These are phyloP conservation scores for Salvelinus sp. DNA, from an alignment of 2,113 vertebrate genomes.

Conservation along the genomic window DNA sequence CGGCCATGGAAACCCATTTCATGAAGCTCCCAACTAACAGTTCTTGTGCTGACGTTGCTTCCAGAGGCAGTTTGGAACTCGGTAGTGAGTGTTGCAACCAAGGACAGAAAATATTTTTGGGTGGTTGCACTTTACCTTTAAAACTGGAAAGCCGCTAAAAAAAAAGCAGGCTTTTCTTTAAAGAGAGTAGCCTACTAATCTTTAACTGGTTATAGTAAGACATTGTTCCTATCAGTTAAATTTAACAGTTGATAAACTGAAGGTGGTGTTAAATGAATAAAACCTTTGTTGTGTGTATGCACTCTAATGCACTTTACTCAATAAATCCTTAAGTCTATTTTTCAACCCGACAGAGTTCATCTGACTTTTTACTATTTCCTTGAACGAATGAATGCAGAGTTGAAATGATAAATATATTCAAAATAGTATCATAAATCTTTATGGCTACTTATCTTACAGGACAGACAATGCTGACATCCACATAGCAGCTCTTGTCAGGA, in stretches of 20 bases:
- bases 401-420: constrained; percentile 34
- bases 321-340: not conserved
- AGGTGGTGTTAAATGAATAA: not conserved
- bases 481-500: not conserved
- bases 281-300: not conserved
- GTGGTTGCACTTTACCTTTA: too few relatives aligned
- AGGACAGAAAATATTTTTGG: too few relatives aligned
- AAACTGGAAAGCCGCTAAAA: too few relatives aligned
- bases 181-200: too few relatives aligned
- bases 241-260: not conserved
- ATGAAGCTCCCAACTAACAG: too few relatives aligned
- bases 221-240: not conserved
- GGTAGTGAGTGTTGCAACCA: too few relatives aligned
- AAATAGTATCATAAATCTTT: constrained; percentile 17
- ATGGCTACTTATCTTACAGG: constrained; percentile 25
- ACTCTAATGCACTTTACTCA: not conserved
- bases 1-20: too few relatives aligned
- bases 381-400: not conserved
- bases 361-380: not conserved
- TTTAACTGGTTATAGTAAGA: not conserved
- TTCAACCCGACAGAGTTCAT: not conserved
- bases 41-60: too few relatives aligned
- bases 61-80: too few relatives aligned
- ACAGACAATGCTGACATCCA: not conserved
- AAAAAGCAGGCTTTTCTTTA: too few relatives aligned